Percentiles rank a stretch among this genome's conserved stretches.
phyloP scores from a whole-genome alignment of 92 coral and sea anemone genomes.

The Epizoanthus rinbou region DNA sequence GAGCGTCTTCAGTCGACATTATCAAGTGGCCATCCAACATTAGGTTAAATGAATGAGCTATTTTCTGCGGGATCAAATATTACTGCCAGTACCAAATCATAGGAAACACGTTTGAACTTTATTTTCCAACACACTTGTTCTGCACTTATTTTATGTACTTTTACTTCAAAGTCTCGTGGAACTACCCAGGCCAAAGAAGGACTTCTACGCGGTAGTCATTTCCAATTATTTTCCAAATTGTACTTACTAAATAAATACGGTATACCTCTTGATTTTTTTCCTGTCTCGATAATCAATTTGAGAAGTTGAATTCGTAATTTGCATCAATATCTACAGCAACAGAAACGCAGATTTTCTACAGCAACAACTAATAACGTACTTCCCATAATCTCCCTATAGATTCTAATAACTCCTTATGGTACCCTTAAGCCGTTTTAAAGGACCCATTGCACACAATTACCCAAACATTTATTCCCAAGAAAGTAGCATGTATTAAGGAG shows the following conservation, averaged over 20 bases:
- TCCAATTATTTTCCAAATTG: neutral
- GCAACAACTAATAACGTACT: no score
- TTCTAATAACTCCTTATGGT: no score
- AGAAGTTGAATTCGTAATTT: neutral
- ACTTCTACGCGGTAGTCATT: neutral
- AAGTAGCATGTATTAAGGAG: no score
- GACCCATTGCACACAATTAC: no score
- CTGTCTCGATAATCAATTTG: neutral
- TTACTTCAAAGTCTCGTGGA: neutral
- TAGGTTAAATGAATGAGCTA: no score
- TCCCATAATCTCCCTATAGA: no score
- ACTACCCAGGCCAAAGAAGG: neutral
- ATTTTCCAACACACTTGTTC: neutral
- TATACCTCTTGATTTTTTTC: neutral
- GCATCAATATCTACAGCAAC: neutral
- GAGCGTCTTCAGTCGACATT: no score
- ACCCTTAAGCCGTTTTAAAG: no score
- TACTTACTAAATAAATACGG: neutral
- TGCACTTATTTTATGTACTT: neutral
- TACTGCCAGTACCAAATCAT: no score
- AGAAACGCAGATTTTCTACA: neutral
- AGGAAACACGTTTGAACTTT: neutral
- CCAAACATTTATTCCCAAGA: no score
- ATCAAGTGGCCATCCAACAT: no score
- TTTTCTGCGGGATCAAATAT: no score